phyloP scores from a whole-genome alignment of 2,113 vertebrate genomes.

The Etheostoma spectabile region DNA sequence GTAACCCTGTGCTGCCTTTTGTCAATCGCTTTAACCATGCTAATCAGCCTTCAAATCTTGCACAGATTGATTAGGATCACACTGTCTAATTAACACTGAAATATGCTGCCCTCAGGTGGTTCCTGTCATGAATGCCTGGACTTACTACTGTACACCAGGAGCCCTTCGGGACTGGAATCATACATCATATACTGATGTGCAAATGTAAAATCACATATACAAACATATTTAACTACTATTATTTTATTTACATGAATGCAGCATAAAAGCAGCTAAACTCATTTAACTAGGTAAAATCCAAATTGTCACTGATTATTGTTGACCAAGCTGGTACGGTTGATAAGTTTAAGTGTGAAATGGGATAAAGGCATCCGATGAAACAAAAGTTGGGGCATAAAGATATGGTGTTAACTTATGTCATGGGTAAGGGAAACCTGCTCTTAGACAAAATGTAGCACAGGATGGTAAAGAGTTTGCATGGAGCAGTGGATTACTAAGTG shows the following conservation, averaged over 20 bases:
- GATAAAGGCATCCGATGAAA: slow-evolving; percentile 19
- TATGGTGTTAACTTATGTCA: neutral
- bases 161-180: neutral
- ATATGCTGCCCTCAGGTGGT: slow-evolving; percentile 57
- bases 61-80: neutral
- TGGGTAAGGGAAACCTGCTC: neutral
- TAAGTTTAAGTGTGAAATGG: slow-evolving; percentile 24
- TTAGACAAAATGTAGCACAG: neutral
- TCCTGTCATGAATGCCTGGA: slow-evolving; percentile 1
- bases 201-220: neutral
- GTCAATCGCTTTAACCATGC: neutral
- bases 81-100: slow-evolving; percentile 1
- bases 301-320: neutral
- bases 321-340: neutral
- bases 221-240: neutral
- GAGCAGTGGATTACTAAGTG: neutral
- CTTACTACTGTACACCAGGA: neutral
- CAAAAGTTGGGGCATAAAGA: neutral
- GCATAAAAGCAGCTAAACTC: neutral
- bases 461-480: neutral
- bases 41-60: neutral
- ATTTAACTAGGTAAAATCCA: neutral
- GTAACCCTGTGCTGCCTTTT: neutral
- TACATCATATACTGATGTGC: neutral
- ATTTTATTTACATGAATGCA: neutral